Conservation (phyloP, 2,113 vertebrate genomes). For the Cnemophilus loriae region DNA sequence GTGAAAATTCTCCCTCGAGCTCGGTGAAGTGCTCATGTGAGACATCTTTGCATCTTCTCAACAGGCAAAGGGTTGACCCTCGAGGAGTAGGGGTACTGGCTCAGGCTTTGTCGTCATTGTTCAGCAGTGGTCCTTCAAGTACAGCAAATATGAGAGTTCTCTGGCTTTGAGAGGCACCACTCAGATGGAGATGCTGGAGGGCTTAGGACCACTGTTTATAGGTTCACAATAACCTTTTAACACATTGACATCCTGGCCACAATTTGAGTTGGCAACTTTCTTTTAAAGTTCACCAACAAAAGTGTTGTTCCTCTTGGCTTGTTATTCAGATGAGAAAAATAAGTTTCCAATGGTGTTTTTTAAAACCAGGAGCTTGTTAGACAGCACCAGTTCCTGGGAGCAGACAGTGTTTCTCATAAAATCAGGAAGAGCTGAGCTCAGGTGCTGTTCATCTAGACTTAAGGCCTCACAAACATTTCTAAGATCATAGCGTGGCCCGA, state of each 20-base stretch:
- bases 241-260: neutral
- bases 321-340: neutral
- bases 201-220: too few species aligned
- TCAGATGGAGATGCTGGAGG: neutral
- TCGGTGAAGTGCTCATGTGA: neutral
- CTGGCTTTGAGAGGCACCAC: neutral
- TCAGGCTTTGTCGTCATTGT: neutral
- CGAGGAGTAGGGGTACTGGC: rapidly evolving
- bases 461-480: neutral
- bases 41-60: neutral
- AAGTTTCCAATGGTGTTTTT: neutral
- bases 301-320: neutral
- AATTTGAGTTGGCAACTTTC: neutral
- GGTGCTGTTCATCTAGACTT: neutral
- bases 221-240: neutral
- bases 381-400: neutral
- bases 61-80: neutral
- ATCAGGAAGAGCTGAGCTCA: neutral
- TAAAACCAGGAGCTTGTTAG: neutral
- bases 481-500: rapidly evolving
- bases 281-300: neutral
- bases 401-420: neutral
- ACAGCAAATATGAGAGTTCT: neutral
- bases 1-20: neutral
- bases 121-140: neutral